Conservation (phyloP, 2,888 invertebrate genomes). For the Alsophila aescularia region DNA sequence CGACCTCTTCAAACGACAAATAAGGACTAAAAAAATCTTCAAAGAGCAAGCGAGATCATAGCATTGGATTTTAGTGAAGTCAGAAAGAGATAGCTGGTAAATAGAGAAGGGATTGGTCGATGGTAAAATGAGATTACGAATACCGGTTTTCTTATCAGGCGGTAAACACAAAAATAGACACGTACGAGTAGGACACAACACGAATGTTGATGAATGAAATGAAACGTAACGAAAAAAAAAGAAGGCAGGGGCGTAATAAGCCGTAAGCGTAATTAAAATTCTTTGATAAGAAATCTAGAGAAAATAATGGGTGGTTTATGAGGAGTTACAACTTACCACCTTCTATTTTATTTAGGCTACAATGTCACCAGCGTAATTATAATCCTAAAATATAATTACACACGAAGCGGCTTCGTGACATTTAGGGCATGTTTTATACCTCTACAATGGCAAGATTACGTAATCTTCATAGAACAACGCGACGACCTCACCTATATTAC, state of each 20-base stretch:
- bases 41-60: slow-evolving; percentile 51
- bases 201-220: slow-evolving; percentile 3
- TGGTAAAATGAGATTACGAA: slow-evolving; percentile 32
- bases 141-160: slow-evolving; percentile 68
- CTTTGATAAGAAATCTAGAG: too few species aligned
- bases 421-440: background rate
- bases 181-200: too few species aligned
- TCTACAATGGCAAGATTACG: slow-evolving; percentile 60
- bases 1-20: slow-evolving; percentile 65
- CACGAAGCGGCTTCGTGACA: slow-evolving; percentile 22
- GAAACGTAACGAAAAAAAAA: slow-evolving; percentile 1
- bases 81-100: slow-evolving; percentile 50
- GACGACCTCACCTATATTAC: slow-evolving; percentile 52
- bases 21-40: slow-evolving; percentile 62
- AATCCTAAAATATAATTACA: background rate
- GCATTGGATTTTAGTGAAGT: slow-evolving; percentile 32
- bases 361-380: background rate
- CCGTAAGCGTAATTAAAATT: too few species aligned
- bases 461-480: slow-evolving; percentile 54
- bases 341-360: background rate
- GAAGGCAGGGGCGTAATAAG: background rate
- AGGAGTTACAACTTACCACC: too few species aligned
- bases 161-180: slow-evolving; percentile 30
- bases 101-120: slow-evolving; percentile 51
- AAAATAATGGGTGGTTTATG: too few species aligned